phyloP scores from a whole-genome alignment of 1,140 invertebrate genomes.

The Zophobas morio region DNA sequence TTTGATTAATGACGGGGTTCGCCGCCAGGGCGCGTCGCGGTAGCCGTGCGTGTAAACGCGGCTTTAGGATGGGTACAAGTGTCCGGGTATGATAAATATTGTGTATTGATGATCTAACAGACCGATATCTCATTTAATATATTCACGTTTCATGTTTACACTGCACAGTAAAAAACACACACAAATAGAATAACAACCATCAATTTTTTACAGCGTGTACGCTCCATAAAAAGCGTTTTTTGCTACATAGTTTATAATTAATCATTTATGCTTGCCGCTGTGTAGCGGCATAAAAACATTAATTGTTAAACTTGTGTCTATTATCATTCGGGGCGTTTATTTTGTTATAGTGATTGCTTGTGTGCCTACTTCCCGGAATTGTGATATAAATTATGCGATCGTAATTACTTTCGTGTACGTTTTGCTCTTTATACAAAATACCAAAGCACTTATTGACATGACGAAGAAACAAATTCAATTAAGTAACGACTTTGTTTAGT shows the following conservation, averaged over 20 bases:
- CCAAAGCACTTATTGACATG: too few species aligned
- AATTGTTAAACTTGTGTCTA: background rate
- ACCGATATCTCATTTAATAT: constrained; percentile 1
- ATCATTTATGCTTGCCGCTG: background rate
- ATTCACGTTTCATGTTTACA: constrained; percentile 9
- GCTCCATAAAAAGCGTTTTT: background rate
- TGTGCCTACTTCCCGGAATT: constrained; percentile 12
- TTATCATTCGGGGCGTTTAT: background rate
- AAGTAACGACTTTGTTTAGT: constrained; percentile 40
- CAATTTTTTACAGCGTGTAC: background rate
- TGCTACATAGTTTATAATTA: background rate
- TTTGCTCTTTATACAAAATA: background rate
- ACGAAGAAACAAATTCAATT: constrained; percentile 25
- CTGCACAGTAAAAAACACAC: background rate
- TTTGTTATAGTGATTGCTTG: constrained; percentile 15
- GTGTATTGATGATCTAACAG: constrained; percentile 1
- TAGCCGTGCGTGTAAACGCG: background rate
- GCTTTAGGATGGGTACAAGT: background rate
- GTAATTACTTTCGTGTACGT: constrained; percentile 21
- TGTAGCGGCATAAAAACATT: background rate
- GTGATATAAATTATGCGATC: constrained; percentile 20
- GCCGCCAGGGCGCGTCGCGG: background rate
- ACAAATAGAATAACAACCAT: background rate
- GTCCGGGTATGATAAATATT: background rate
- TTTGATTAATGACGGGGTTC: background rate